A percentile compares a stretch with the other conserved stretches of the same genome.
Evolutionary conservation across 2,113 vertebrate species (phyloP).

Genomic region (Epinephelus cyanopodus): DNA sequence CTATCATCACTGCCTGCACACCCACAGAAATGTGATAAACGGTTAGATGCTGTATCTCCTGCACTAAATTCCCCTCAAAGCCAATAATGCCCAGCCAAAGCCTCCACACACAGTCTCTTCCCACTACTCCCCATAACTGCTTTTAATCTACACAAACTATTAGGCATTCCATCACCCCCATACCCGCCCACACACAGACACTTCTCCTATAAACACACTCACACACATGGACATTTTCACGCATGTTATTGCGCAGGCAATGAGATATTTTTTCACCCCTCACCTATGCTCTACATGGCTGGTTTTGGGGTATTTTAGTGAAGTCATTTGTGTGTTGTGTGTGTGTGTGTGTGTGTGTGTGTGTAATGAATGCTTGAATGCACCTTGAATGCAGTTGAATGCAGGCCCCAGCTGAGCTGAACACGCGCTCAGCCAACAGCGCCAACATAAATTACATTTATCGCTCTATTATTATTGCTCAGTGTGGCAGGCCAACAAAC

Average conservation of each 20-base stretch:
- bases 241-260: conserved; percentile 59
- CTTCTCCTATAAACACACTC: conserved; percentile 75
- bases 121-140: conserved; percentile 64
- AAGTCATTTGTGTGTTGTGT: conserved; percentile 44
- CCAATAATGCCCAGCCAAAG: conserved; percentile 58
- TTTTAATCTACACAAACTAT: conserved; percentile 79
- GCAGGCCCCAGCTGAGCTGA: conserved; percentile 74
- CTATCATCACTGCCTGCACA: conserved; percentile 45
- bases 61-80: conserved; percentile 50
- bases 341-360: conserved; percentile 32
- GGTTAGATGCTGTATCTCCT: conserved; percentile 27
- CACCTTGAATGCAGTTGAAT: conserved; percentile 65
- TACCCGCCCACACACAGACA: conserved; percentile 73
- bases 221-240: conserved; percentile 64
- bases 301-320: conserved; percentile 54
- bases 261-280: conserved; percentile 55
- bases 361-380: conserved; percentile 74
- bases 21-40: conserved; percentile 34
- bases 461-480: conserved; percentile 73
- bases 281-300: conserved; percentile 65
- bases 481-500: conserved; percentile 62
- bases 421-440: conserved; percentile 65
- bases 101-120: conserved; percentile 36
- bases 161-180: conserved; percentile 66
- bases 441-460: conserved; percentile 73